Conservation (phyloP, 1,140 invertebrate genomes). For the Aporrectodea caliginosa region DNA sequence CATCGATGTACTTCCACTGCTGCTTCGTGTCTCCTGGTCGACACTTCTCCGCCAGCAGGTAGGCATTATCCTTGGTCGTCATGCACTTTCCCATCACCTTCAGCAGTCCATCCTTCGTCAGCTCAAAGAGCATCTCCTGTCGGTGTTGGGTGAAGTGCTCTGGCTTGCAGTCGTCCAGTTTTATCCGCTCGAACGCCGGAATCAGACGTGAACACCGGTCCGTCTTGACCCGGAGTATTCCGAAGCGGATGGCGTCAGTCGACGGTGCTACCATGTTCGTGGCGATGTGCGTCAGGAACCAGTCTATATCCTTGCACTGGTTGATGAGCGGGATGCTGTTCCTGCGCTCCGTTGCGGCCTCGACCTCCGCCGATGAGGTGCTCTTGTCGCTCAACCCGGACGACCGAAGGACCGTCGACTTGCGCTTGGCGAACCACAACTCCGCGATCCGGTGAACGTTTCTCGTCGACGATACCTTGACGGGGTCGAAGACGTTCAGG, state of each 20-base stretch:
- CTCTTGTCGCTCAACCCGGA: not conserved
- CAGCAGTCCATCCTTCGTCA: constrained; percentile 16
- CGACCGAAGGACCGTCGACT: constrained; percentile 10
- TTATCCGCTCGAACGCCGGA: not conserved
- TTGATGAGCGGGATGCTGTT: not conserved
- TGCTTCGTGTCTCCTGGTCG: constrained; percentile 19
- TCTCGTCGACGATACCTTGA: constrained; percentile 13
- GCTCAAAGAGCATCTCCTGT: constrained; percentile 21
- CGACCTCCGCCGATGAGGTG: not conserved
- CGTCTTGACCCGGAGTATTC: constrained; percentile 19
- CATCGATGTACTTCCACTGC: constrained; percentile 25
- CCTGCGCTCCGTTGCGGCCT: not conserved
- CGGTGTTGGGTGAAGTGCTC: not conserved
- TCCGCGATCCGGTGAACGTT: constrained; percentile 30
- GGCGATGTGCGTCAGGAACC: constrained; percentile 23
- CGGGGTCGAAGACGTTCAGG: constrained; percentile 28
- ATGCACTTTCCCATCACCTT: constrained; percentile 18
- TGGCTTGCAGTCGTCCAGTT: constrained; percentile 26
- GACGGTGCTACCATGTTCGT: constrained; percentile 20
- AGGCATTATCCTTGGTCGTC: constrained; percentile 23
- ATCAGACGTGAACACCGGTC: constrained; percentile 5
- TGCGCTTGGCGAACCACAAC: constrained; percentile 20
- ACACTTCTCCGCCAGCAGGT: constrained; percentile 21
- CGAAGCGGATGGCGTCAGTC: constrained; percentile 23
- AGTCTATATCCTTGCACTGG: constrained; percentile 20